Evolutionary conservation across 2,113 vertebrate species (phyloP), one percentile per base, ranked within the genome.

Genomic region (Stigmatopora argus): DNA sequence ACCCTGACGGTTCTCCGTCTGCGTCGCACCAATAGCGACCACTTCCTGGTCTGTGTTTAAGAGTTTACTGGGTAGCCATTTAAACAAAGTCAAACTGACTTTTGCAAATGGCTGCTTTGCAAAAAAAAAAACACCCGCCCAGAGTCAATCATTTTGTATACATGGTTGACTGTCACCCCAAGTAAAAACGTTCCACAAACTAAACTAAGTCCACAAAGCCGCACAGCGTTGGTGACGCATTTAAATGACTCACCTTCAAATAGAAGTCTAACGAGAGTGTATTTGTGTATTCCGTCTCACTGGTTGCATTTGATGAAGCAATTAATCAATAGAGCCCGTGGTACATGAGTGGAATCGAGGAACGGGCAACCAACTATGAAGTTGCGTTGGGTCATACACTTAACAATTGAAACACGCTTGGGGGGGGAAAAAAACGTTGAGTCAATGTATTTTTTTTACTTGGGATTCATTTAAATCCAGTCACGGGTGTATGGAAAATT

Each of bases 1-100:
- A 77, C 82, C 81, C 84, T 46, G 71, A 78, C 77, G 66, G 70
- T 69, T 56, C 70, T 48, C 70, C 62, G 65, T 64, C 56, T 61
- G 69, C 46, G 69, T 74, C 71, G 65, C 73, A 75, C 74, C 71
- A 53, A 78, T 34, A 8, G 53, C 21, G 53, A 66, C 67, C 63
- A 76, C 73, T 47, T 57, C 18, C 0, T 34, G 52, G 52, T 53
- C 11, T 57, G 1, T 56, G 19, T 67, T 31, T 31, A 31, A 31
- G 3, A 21, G 64, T 71, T 64, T 3, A 49, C 41, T 18, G 2
- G 23, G 12, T 17, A 7, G 53, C 8, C 23, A 0, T 31, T 15
- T 14, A 13, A 31, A 14, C 23, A 7, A 31, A 56, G 8, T 56
- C 9, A 10, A 56, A 31, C 14, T 31, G 1, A 26, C 5, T 23